Base-by-base conservation (phyloP, 2,797 vertebrate species). In the Rhyacichthys aspro region DNA sequence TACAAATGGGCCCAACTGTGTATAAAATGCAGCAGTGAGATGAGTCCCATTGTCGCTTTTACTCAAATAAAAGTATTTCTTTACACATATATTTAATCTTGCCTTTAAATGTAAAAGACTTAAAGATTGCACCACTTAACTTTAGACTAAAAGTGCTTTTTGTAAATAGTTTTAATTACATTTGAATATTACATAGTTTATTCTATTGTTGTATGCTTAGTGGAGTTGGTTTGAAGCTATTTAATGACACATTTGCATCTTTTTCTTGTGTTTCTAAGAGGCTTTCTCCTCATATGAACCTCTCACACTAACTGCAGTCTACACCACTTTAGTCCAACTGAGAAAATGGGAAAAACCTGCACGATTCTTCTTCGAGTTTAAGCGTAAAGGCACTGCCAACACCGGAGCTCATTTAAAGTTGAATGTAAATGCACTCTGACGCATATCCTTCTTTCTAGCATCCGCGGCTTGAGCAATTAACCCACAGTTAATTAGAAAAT, bases 401-500 rank as follows among this genome's bases (percentile, higher is more conserved):
- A 45, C 45, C 19, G 28, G 60, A 68, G 63, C 44, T 33, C 34
- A 33, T 53, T 50, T 65, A 43, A 69, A 78, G 56, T 72, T 63
- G 11, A 59, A 68, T 67, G 33, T 50, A 76, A 78, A 76, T 69
- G 33, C 59, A 32, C 43, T 43, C 36, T 50, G 76, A 83, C 71
- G 57, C 46, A 72, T 58, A 76, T 58, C 74, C 70, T 72, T 80
- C 73, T 56, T 42, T 28, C 55, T 39, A 55, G 75, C 79, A 77
- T 82, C 61, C 67, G 79, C 75, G 47, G 60, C 72, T 55, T 38
- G 45, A 79, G 64, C 74, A 91, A 89, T 90, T 89, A 90, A 88
- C 79, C 83, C 70, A 50, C 76, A 82, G 89, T 88, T 88, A 90
- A 91, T 91, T 88, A 85, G 82, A 87, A 87, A 84, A 77, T 64